Evolutionary conservation across 2,113 vertebrate species (phyloP), one percentile per base, ranked within the genome.

Genomic region (Labeo rohita): DNA sequence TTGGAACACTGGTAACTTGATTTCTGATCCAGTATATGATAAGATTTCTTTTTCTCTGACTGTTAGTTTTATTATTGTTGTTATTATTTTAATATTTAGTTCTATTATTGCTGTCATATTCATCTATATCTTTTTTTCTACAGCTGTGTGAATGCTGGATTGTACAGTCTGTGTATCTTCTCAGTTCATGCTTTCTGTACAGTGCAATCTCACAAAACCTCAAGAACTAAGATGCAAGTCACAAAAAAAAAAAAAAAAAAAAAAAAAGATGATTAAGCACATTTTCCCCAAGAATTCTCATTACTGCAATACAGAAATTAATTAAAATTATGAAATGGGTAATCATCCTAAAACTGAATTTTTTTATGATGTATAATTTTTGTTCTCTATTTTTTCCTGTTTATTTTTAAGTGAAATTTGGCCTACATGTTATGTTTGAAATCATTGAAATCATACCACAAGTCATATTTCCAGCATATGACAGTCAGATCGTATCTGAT

Each of bases 1-100:
- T 88, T 86, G 49, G 73, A 90, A 90, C 89, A 90, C 89, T 92
- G 91, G 82, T 89, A 82, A 87, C 85, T 85, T 85, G 39, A 86
- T 75, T 88, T 86, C 75, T 85, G 74, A 84, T 86, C 12, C 56
- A 79, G 54, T 61, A 28, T 15, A 52, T 16, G 78, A 81, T 66
- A 82, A 21, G 43, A 66, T 82, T 82, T 28, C 0, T 39, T 3
- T 78, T 78, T 79, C 73, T 87, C 80, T 90, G 88, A 89, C 88
- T 91, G 81, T 88, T 88, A 83, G 74, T 80, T 82, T 65, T 68
- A 50, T 28, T 65, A 80, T 73, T 87, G 61, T 86, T 84, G 85
- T 85, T 54, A 47, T 50, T 74, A n/a, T 47, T 75, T 75, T 12
- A 28, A 88, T 52, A 72, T 85, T 83, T 84, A 74, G 50, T 74